Evolutionary conservation across 2,888 invertebrate genomes (phyloP), one percentile per base, ranked within the genome.

Genomic region (Drosophila limbata): DNA sequence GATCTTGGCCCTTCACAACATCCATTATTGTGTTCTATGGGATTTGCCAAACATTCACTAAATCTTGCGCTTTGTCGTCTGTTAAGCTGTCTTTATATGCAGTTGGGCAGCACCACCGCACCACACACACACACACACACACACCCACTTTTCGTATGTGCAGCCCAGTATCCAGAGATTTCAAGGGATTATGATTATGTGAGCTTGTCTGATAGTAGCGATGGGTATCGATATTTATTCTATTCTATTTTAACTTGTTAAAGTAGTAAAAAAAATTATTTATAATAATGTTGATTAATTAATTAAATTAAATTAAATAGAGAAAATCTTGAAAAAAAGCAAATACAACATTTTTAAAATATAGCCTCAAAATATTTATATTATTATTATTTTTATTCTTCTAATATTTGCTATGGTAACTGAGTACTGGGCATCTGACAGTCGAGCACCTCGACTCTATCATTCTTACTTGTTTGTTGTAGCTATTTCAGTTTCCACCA

Each of bases 401-500:
- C 5, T 25, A 5, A 25, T 25, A 25, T 25, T 25, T n/a, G n/a
- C n/a, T n/a, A n/a, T n/a, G n/a, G n/a, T n/a, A n/a, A n/a, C n/a
- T n/a, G 11, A 4, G 35, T 35, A 35, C 35, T 5, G 35, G 35
- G 35, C 35, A 35, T 35, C 35, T 35, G 13, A 35, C 13, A 13
- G 35, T 13, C 35, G 35, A 35, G 35, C 35, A 3, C 5, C 13
- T 13, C 5, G 35, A 35, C 13, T 13, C 13, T 35, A 5, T 13
- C 2, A 13, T 13, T 35, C 35, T 35, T 11, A 0, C 33, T 33
- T 4, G 33, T 35, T 11, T 13, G 13, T 13, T 44, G 37, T 51
- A 39, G 64, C 64, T 68, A 57, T 68, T 68, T 68, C 51, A 45
- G 51, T 68, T 28, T 28, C 10, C 50, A 56, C 28, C 69, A 55